Percentiles rank a stretch among this genome's conserved stretches.
These are phyloP conservation scores for Trachythela sp. DNA, from an alignment of 64 coral and sea anemone genomes.

Conservation along the genomic window DNA sequence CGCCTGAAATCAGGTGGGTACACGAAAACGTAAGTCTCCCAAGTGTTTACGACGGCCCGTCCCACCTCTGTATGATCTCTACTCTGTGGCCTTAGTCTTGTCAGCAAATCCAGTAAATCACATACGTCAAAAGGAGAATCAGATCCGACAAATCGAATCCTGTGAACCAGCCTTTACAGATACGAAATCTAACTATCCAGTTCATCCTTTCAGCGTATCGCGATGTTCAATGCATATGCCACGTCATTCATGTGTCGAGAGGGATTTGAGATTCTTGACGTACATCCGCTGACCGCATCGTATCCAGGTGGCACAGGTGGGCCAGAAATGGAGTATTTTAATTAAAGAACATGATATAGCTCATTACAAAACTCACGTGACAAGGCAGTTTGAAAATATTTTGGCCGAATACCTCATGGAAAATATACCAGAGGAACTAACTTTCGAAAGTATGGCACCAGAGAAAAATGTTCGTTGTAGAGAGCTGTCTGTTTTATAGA, in stretches of 20 bases:
- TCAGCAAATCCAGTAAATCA: too few species aligned
- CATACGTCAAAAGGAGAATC: too few species aligned
- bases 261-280: constrained; percentile 78
- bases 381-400: constrained; percentile 58
- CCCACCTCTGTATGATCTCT: too few species aligned
- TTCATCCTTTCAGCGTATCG: constrained; percentile 58
- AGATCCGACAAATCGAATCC: too few species aligned
- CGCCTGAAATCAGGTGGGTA: too few species aligned
- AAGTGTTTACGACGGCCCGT: too few species aligned
- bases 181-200: not conserved
- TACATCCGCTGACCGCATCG: constrained; percentile 71
- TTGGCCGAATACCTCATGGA: constrained; percentile 59
- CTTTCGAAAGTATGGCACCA: constrained; percentile 50
- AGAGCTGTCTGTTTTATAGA: too few species aligned
- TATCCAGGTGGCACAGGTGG: constrained; percentile 86
- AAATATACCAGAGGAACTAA: constrained; percentile 45
- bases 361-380: constrained; percentile 77
- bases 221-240: constrained; percentile 66
- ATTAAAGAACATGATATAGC: constrained; percentile 92
- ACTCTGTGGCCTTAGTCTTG: too few species aligned
- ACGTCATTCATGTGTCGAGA: constrained; percentile 67
- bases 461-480: too few species aligned
- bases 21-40: too few species aligned
- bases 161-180: too few species aligned
- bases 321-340: constrained; percentile 65